These are phyloP conservation scores for Drosophila neutralis DNA, from an alignment of 2,888 invertebrate genomes.

Conservation along the genomic window DNA sequence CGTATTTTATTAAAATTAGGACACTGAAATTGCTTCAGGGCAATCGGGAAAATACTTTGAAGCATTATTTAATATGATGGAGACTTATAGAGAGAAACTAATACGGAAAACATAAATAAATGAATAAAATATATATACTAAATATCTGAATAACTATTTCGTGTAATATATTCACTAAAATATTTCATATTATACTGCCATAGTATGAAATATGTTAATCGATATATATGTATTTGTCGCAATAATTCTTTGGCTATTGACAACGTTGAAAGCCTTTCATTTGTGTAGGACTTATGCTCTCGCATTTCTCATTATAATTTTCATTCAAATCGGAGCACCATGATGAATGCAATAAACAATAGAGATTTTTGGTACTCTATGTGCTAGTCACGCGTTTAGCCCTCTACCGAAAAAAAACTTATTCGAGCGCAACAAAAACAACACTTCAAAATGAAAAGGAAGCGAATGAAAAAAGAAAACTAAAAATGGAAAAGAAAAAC, in stretches of 20 bases:
- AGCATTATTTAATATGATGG: not conserved
- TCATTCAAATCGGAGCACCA: not conserved
- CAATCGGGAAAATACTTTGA: not conserved
- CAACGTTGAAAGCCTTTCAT: not conserved
- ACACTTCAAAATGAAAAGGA: constrained; percentile 30
- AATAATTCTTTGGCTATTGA: not conserved
- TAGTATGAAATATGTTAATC: not conserved
- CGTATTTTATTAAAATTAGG: too few relatives aligned
- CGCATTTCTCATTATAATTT: constrained; percentile 1
- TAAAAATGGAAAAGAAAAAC: not conserved
- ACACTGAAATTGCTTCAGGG: too few relatives aligned
- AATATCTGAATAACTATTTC: not conserved
- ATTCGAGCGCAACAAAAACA: constrained; percentile 13
- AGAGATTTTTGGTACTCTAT: not conserved
- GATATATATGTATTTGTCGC: not conserved
- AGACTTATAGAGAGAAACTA: not conserved
- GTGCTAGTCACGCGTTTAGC: not conserved
- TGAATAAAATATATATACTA: not conserved
- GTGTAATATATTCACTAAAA: not conserved
- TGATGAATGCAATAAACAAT: constrained; percentile 8
- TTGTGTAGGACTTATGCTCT: not conserved
- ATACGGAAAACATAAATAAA: too few relatives aligned
- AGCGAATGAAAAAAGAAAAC: constrained; percentile 1
- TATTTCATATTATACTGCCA: not conserved
- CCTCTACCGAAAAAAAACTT: not conserved